Base-by-base conservation (phyloP, 2,113 vertebrate species). In the Penelope pileata region DNA sequence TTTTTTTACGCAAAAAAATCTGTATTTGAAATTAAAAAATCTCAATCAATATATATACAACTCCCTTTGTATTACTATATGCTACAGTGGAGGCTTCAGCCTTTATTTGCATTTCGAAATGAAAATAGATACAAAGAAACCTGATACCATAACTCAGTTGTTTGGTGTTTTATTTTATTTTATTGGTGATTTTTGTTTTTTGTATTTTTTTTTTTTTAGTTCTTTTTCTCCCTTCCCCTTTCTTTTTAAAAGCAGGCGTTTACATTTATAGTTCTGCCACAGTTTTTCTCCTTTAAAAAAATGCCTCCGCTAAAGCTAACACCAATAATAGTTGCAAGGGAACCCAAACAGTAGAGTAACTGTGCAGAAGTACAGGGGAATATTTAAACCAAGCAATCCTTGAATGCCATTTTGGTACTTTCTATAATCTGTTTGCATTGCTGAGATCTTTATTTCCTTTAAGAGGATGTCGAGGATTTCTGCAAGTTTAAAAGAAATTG, bases 401-500 rank as follows among this genome's bases (percentile, higher is more conserved):
- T 54, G 36, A 83, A 74, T 34, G 34, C 27, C 36, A 56, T 6
- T 82, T 42, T 45, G 30, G 27, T 32, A 9, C 21, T 90, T 79
- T 51, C 60, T 88, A 27, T 56, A 88, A 86, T 64, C 51, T 63
- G 2, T 68, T 77, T 56, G 59, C 75, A 42, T 48, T 86, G 26
- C 34, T 86, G 48, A 56, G 53, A 63, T 34, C 16, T 48, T 53
- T 82, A 56, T 87, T 85, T 88, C 24, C 26, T 45, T 76, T 90
- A 47, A 36, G 56, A 96, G 58, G 12, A 60, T 69, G 56, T 27
- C 62, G 23, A 93, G 34, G 45, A 92, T 60, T 90, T 90, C 75
- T 88, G 62, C 42, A 84, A 82, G 36, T 87, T 88, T 91, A 91
- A 96, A 96, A 88, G 88, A 94, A 90, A 86, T 67, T 38, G 11